Evolutionary conservation across 2,888 invertebrate genomes (phyloP), one percentile per base, ranked within the genome.

Genomic region (Tiliacea citrago): DNA sequence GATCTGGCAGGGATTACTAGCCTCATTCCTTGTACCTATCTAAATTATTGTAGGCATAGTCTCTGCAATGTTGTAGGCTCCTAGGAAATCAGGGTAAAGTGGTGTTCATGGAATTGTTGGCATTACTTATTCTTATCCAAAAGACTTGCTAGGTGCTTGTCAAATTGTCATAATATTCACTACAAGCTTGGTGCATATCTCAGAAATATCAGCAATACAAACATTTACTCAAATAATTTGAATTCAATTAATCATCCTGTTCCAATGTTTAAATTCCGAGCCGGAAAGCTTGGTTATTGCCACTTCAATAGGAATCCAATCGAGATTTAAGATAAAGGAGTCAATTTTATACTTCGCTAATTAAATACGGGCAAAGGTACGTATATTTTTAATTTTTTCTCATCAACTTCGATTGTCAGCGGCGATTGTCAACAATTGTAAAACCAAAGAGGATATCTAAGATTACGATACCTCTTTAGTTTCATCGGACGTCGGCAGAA

Each of bases 191-290:
- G 29, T 29, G 5, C 5, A 35, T 1, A 16, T 55, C 42, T 53
- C 35, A 51, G 7, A n/a, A 58, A 39, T 18, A 65, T 49, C 24
- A 16, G 45, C 16, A 47, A 42, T 51, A 29, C 3, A 49, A 39
- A n/a, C 2, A 24, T 57, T 60, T 35, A 39, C 42, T 60, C 16
- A 21, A 49, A 35, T 63, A 0, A n/a, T 77, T 63, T 62, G 12
- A 55, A 35, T 67, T 55, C 24, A 13, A 24, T 77, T 66, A 61
- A 73, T 73, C 55, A 67, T 42, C 13, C 6, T 67, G 68, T 69
- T 67, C 78, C 83, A 88, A 81, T 87, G 84, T 85, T 83, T 73
- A 61, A 83, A 70, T 18, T 66, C 57, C 75, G 78, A 83, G 63
- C 81, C 69, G 55, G 79, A 71, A 74, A 82, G 72, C 69, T 77